Base-by-base conservation (phyloP, 2,888 invertebrate genomes). In the Terebella lapidaria region DNA sequence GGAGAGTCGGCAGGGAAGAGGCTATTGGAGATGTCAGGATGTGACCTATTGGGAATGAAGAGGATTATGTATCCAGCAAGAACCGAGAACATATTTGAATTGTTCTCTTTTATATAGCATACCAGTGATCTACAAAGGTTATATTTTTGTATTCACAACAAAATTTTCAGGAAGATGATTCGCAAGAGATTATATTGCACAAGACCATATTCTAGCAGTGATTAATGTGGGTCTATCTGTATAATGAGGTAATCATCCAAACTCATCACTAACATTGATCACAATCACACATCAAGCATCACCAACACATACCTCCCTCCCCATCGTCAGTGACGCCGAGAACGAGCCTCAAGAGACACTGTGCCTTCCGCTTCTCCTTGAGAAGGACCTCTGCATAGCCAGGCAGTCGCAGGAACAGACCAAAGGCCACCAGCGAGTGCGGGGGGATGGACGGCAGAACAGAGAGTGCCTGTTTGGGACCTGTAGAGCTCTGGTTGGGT, bases 291-390 rank as follows among this genome's bases (percentile, higher is more conserved):
- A n/a, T n/a, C n/a, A n/a, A n/a, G n/a, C n/a, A n/a, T n/a, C n/a
- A n/a, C n/a, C 42, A 35, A n/a, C 26, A 49, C 85, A 83, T 72
- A 88, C 89, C 89, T 78, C 92, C 93, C 82, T 93, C 92, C 53
- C 92, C 93, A 74, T 94, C 92, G 72, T 92, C 92, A 1, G 91
- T 89, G 3, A 93, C 93, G 1, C 94, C 95, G 24, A 95, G 84
- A 35, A 93, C 89, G 55, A 95, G 84, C 3, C 94, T 84, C 66
- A 95, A 83, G 64, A 95, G 84, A 76, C 91, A 92, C 72, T 91
- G 89, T 0, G 94, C 94, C 65, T 89, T 87, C 67, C 75, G 74
- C 67, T 90, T 86, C 71, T 90, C 88, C 78, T 92, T 91, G 27
- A 95, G 84, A 65, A 95, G 81, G 49, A 93, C 90, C 77, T 91